Conservation (phyloP, 92 coral and sea anemone genomes). For the Bergia sp. region DNA sequence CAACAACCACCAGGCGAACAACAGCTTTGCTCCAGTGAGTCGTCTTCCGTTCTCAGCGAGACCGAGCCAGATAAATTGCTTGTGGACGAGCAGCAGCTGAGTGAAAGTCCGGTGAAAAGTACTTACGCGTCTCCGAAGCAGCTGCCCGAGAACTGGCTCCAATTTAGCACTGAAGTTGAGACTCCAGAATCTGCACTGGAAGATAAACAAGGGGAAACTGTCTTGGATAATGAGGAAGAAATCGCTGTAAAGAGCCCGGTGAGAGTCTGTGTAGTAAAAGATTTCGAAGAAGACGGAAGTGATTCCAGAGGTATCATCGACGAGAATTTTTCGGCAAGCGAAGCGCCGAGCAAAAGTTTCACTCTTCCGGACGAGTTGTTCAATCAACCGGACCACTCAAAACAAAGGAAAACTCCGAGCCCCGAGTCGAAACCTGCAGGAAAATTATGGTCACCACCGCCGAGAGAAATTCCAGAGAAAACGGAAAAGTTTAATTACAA, state of each 20-base stretch:
- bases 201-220: background rate
- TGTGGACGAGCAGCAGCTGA: background rate
- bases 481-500: conserved; percentile 41
- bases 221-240: conserved; percentile 3
- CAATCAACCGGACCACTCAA: background rate
- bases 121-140: conserved; percentile 18
- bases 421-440: background rate
- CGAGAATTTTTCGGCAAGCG: background rate
- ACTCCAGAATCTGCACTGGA: background rate
- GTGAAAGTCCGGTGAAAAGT: conserved; percentile 25
- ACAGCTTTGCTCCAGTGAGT: background rate
- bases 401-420: background rate
- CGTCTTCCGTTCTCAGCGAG: conserved; percentile 21
- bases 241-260: background rate
- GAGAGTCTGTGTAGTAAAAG: conserved; percentile 29
- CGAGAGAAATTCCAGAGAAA: conserved; percentile 23
- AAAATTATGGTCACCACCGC: conserved; percentile 2
- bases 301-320: conserved; percentile 12
- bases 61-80: background rate
- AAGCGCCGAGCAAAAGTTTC: background rate
- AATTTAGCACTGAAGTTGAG: background rate
- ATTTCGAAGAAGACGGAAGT: conserved; percentile 27
- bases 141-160: conserved; percentile 27
- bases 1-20: background rate
- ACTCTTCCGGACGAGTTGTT: conserved; percentile 26